Percentiles rank a stretch among this genome's conserved stretches.
Evolutionary conservation across 2,888 invertebrate species (phyloP).

Genomic region (Nephrotoma appendiculata): DNA sequence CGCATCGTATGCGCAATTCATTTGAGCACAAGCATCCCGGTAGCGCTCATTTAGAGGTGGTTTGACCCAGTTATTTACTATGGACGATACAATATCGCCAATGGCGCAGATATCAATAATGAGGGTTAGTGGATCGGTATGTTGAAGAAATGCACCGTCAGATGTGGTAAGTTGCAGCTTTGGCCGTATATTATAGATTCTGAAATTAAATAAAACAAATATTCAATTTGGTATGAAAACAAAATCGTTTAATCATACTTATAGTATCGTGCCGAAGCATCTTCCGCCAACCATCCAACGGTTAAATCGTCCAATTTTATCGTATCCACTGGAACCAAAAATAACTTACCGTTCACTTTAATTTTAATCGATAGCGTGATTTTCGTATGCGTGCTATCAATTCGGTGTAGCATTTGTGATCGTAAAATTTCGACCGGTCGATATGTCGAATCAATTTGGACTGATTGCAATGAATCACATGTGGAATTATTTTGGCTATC

Average conservation of each 20-base stretch:
- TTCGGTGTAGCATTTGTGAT: background rate
- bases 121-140: constrained; percentile 57
- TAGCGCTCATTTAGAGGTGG: constrained; percentile 65
- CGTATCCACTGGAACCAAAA: constrained; percentile 52
- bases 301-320: constrained; percentile 46
- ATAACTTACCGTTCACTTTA: constrained; percentile 50
- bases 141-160: constrained; percentile 66
- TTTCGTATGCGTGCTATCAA: constrained; percentile 20
- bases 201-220: constrained; percentile 2
- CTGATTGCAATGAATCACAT: background rate
- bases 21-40: constrained; percentile 53
- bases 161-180: constrained; percentile 59
- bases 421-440: background rate
- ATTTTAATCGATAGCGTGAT: constrained; percentile 47
- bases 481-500: constrained; percentile 10
- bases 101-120: constrained; percentile 38
- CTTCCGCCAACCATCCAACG: constrained; percentile 65
- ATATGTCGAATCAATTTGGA: background rate
- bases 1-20: constrained; percentile 32
- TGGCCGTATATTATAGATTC: constrained; percentile 30
- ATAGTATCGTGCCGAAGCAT: constrained; percentile 62
- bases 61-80: constrained; percentile 45
- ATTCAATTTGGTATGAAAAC: background rate
- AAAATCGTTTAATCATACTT: constrained; percentile 36
- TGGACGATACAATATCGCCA: constrained; percentile 37